These are phyloP conservation scores for Orbicella faveolata DNA, from an alignment of 64 coral and sea anemone genomes.

Conservation along the genomic window DNA sequence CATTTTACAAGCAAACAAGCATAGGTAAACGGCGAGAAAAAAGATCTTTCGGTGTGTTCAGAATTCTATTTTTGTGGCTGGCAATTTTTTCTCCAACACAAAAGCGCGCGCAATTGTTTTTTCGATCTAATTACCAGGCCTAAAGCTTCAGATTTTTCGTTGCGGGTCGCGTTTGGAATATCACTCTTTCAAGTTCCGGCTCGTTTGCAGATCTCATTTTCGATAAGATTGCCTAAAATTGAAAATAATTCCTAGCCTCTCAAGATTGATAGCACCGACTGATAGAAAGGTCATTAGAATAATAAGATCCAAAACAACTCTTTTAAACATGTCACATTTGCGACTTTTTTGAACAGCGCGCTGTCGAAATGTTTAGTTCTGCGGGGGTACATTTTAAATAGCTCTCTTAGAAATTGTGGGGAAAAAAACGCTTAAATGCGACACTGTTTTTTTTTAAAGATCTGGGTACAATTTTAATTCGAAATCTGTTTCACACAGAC, in stretches of 20 bases:
- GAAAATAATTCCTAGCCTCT: constrained; percentile 86
- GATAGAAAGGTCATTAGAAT: constrained; percentile 81
- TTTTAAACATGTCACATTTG: constrained; percentile 65
- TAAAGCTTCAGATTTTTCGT: constrained; percentile 38
- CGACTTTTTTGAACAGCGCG: constrained; percentile 42
- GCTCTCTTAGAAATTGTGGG: constrained; percentile 9
- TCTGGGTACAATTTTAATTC: constrained; percentile 84
- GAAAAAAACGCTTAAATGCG: not conserved
- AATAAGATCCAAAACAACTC: constrained; percentile 63
- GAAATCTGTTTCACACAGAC: constrained; percentile 72
- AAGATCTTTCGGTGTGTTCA: constrained; percentile 4
- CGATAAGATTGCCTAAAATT: constrained; percentile 85
- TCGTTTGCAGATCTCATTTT: constrained; percentile 83
- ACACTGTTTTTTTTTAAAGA: constrained; percentile 28
- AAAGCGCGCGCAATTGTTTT: not conserved
- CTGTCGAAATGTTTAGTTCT: constrained; percentile 27
- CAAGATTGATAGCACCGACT: constrained; percentile 60
- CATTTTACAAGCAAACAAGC: constrained; percentile 84
- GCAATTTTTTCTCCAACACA: constrained; percentile 35
- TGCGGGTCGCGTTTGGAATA: constrained; percentile 59
- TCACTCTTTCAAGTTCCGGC: constrained; percentile 84
- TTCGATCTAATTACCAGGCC: constrained; percentile 27
- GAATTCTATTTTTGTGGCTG: constrained; percentile 20
- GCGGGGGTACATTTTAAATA: not conserved
- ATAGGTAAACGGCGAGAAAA: constrained; percentile 46